A percentile compares a stretch with the other conserved stretches of the same genome.
phyloP scores from a whole-genome alignment of 2,113 vertebrate species.

The Cyprinodon variegatus region DNA sequence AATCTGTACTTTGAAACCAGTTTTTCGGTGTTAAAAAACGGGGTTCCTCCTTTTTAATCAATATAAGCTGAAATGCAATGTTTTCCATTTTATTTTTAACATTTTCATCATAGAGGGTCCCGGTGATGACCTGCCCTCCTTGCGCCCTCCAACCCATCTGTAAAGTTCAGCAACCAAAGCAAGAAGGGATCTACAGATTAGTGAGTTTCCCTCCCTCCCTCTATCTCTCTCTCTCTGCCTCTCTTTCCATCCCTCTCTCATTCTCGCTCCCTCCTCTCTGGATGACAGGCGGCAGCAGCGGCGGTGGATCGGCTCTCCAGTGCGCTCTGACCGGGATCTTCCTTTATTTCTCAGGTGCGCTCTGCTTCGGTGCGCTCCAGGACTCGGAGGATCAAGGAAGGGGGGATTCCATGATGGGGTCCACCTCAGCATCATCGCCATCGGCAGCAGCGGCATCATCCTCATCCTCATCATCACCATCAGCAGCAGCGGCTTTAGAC shows the following conservation, averaged over 20 bases:
- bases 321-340: slow-evolving; percentile 33
- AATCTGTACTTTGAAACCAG: too few relatives aligned
- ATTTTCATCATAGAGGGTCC: slow-evolving; percentile 25
- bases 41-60: too few relatives aligned
- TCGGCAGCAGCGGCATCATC: slow-evolving; percentile 31
- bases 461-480: slow-evolving; percentile 8
- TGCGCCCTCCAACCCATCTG: slow-evolving; percentile 31
- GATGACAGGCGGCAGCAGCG: slow-evolving; percentile 38
- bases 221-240: neutral
- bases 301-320: slow-evolving; percentile 38
- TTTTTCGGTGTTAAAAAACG: too few relatives aligned
- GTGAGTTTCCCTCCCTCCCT: slow-evolving; percentile 26
- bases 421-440: slow-evolving; percentile 18
- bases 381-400: slow-evolving; percentile 24
- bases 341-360: slow-evolving; percentile 11
- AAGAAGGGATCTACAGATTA: slow-evolving; percentile 67
- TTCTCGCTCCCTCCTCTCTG: slow-evolving; percentile 24
- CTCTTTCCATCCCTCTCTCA: slow-evolving; percentile 12
- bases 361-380: slow-evolving; percentile 35
- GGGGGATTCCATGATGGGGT: slow-evolving; percentile 57
- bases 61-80: too few relatives aligned
- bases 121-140: slow-evolving; percentile 28
- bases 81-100: too few relatives aligned
- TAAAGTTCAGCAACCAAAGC: slow-evolving; percentile 64
- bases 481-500: slow-evolving; percentile 34